Evolutionary conservation across 2,888 invertebrate species (phyloP), one percentile per base, ranked within the genome.

Genomic region (Nomada fucata): DNA sequence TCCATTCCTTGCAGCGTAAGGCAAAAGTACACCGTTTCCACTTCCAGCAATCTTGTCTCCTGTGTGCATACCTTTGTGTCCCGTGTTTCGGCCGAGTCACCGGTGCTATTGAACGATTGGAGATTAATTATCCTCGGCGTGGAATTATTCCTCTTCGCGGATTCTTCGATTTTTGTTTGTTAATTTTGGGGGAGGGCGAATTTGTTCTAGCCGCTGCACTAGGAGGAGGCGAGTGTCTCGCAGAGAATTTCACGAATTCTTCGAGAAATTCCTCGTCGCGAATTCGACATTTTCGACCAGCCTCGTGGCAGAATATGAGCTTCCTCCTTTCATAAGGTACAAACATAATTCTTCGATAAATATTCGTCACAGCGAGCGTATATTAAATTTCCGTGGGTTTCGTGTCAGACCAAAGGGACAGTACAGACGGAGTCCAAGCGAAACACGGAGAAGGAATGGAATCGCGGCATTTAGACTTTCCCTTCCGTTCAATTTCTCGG

Each of bases 231-330:
- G 0, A 36, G 36, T 36, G 36, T 7, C 36, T 7, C 7, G 0
- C 5, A 7, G 5, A 36, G 71, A 76, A 71, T 65, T 70, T 53
- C 50, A 20, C 26, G 59, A 52, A 23, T 52, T 44, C 44, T 74
- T 52, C 1, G 42, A 26, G 70, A 63, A 61, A 75, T 82, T 67
- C 36, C 55, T 61, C 50, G 15, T 26, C 53, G 20, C 42, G 26
- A 80, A 81, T 68, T 67, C 42, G 42, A 57, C 52, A 67, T 75
- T 81, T 75, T 71, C 81, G 74, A 47, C 53, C 23, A 67, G 65
- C 20, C 15, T 53, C 23, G n/a, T 20, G 26, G 15, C 47, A 47
- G 47, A 47, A 13, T 15, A 47, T 47, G 15, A 47, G 15, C 15
- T 13, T 47, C 47, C 0, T 15, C 47, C 47, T 36, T 36, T 36